Percentiles rank a stretch among this genome's conserved stretches.
phyloP scores from a whole-genome alignment of 2,888 invertebrate genomes.

The Hyposoter didymator region DNA sequence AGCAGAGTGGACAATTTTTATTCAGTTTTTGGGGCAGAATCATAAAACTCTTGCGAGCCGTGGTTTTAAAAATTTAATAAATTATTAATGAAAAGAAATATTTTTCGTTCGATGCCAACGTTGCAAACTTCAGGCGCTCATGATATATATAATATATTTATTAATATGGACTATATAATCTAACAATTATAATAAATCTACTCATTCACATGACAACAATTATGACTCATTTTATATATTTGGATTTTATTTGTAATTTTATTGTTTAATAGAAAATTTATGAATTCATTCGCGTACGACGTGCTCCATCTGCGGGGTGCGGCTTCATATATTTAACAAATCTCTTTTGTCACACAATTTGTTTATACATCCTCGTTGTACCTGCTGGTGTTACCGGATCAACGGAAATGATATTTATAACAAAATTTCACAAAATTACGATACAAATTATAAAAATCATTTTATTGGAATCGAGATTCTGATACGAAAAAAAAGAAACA shows the following conservation, averaged over 20 bases:
- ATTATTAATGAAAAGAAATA: too few relatives aligned
- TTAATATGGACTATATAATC: constrained; percentile 60
- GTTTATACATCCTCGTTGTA: not conserved
- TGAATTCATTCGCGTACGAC: constrained; percentile 68
- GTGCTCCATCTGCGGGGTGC: constrained; percentile 49
- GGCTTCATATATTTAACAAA: constrained; percentile 5
- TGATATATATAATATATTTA: constrained; percentile 9
- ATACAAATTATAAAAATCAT: not conserved
- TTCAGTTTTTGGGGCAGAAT: too few relatives aligned
- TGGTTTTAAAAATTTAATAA: too few relatives aligned
- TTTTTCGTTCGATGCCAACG: too few relatives aligned
- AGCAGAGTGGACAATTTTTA: too few relatives aligned
- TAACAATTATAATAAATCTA: constrained; percentile 67
- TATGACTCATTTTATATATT: constrained; percentile 21
- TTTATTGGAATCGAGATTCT: not conserved
- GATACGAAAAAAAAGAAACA: not conserved
- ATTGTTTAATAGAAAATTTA: constrained; percentile 72
- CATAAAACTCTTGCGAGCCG: too few relatives aligned
- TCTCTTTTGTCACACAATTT: not conserved
- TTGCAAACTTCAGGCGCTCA: too few relatives aligned
- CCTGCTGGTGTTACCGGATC: not conserved
- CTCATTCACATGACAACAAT: constrained; percentile 50
- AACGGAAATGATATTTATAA: not conserved
- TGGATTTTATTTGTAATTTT: constrained; percentile 38
- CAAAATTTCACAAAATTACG: not conserved